phyloP scores from a whole-genome alignment of 2,113 vertebrate species.

The Vidua chalybeata region DNA sequence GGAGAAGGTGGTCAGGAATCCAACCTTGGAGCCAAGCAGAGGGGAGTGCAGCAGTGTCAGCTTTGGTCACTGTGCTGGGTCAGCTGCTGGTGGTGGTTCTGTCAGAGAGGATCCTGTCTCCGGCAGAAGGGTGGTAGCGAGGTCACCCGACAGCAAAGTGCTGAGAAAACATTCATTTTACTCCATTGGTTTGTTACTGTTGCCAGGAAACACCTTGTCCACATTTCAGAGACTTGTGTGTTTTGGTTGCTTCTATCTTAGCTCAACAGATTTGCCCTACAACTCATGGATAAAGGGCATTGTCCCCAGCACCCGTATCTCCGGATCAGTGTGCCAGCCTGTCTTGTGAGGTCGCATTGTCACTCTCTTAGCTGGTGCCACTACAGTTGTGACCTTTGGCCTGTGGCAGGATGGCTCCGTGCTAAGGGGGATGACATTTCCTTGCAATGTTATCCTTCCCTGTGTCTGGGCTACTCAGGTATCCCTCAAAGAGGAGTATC shows the following conservation, averaged over 20 bases:
- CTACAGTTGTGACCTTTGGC: background rate
- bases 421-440: background rate
- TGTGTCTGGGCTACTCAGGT: background rate
- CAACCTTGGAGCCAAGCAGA: background rate
- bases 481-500: background rate
- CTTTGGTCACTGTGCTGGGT: background rate
- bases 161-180: background rate
- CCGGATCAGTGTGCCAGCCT: background rate
- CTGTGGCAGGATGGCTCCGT: background rate
- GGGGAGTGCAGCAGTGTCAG: background rate
- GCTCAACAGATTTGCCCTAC: background rate
- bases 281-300: background rate
- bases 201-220: background rate
- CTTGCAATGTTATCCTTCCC: background rate
- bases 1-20: background rate
- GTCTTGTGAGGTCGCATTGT: background rate
- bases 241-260: background rate
- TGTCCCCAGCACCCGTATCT: background rate
- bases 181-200: background rate
- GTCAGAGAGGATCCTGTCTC: background rate
- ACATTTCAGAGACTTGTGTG: background rate
- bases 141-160: background rate
- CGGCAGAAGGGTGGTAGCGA: background rate
- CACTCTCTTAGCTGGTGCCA: background rate
- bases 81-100: background rate